Evolutionary conservation across 2,888 invertebrate genomes (phyloP).

Genomic region (Ectemnius cavifrons): DNA sequence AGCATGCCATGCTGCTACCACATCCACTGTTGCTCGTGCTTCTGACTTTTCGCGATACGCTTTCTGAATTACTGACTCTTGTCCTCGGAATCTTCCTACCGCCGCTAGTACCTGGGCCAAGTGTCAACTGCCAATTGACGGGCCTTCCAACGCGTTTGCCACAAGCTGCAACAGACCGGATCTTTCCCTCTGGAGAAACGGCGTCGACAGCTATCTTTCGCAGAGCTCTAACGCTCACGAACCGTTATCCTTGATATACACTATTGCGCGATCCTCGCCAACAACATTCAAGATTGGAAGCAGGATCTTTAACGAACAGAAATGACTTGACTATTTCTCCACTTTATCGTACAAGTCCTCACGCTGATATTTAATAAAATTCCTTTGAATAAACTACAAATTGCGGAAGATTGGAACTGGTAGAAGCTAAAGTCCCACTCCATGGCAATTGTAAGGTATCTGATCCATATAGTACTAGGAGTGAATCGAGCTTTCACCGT

Average conservation of each 20-base stretch:
- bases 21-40: neutral
- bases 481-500: neutral
- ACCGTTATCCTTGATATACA: constrained; percentile 20
- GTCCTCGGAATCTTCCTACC: constrained; percentile 39
- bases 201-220: constrained; percentile 23
- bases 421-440: constrained; percentile 29
- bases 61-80: constrained; percentile 62
- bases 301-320: neutral
- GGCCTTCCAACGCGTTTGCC: constrained; percentile 17
- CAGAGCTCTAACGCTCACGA: neutral
- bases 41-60: constrained; percentile 63
- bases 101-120: constrained; percentile 32
- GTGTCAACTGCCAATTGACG: constrained; percentile 54
- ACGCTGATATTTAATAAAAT: neutral
- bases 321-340: neutral
- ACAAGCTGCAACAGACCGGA: constrained; percentile 8
- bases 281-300: neutral
- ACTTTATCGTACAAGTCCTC: neutral
- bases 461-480: too few species aligned
- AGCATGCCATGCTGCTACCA: neutral
- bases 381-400: neutral
- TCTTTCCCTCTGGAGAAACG: constrained; percentile 22
- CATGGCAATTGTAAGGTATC: neutral
- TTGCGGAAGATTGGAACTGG: neutral
- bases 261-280: constrained; percentile 15